Evolutionary conservation across 2,888 invertebrate species (phyloP).

Genomic region (Gerris lacustris): DNA sequence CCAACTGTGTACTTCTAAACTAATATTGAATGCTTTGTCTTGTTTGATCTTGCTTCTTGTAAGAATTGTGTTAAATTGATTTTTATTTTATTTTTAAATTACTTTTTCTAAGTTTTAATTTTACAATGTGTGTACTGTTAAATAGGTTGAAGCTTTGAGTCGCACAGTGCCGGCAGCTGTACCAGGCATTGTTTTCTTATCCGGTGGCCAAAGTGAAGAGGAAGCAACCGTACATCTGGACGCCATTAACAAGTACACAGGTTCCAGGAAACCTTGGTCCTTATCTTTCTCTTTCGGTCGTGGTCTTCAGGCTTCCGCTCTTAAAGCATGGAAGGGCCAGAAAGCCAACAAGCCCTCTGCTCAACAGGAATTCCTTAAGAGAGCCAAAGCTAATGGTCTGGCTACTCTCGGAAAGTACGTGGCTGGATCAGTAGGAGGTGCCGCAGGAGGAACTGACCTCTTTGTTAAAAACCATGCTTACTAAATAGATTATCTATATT

Average conservation of each 20-base stretch:
- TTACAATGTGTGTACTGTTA: no score
- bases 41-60: no score
- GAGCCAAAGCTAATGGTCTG: slow-evolving; percentile 88
- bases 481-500: slow-evolving; percentile 42
- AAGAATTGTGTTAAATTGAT: no score
- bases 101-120: no score
- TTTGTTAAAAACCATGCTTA: slow-evolving; percentile 95
- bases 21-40: no score
- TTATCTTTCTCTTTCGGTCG: slow-evolving; percentile 97
- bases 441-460: slow-evolving; percentile 74
- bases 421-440: slow-evolving; percentile 72
- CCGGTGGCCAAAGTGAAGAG: slow-evolving; percentile 97
- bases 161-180: slow-evolving; percentile 26
- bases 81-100: no score
- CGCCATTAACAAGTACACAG: slow-evolving; percentile 78
- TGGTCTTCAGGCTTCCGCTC: slow-evolving; percentile 81
- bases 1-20: no score
- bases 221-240: slow-evolving; percentile 92
- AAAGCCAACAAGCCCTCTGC: slow-evolving; percentile 66
- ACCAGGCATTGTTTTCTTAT: slow-evolving; percentile 86
- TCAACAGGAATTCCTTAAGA: slow-evolving; percentile 77
- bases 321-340: slow-evolving; percentile 81
- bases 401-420: slow-evolving; percentile 84
- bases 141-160: neutral
- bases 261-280: slow-evolving; percentile 82